Percentiles rank a stretch among this genome's conserved stretches.
Conservation (phyloP, 2,113 vertebrate species). For the Sula dactylatra region DNA sequence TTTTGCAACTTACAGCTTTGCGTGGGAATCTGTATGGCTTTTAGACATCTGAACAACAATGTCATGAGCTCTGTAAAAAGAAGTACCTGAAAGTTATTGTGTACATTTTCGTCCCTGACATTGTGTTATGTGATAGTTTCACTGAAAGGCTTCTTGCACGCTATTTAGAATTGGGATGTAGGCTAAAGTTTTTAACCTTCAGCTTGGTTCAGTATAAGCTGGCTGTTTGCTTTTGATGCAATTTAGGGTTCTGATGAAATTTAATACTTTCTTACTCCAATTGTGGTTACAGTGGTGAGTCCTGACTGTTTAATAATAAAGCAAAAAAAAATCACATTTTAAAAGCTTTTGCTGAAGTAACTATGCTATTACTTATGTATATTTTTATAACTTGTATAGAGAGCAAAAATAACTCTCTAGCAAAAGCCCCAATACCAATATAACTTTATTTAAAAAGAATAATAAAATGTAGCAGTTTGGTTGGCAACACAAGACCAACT, state of each 20-base stretch:
- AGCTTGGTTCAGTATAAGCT: not conserved
- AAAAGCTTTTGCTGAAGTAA: not conserved
- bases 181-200: not conserved
- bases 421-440: not conserved
- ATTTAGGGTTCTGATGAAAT: not conserved
- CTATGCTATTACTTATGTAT: not conserved
- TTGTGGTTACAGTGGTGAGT: not conserved
- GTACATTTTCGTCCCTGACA: not conserved
- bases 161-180: not conserved
- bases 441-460: not conserved
- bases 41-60: not conserved
- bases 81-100: too few species aligned
- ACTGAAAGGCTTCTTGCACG: not conserved
- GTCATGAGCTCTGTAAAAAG: not conserved
- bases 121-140: accelerated
- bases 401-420: not conserved
- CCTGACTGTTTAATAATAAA: not conserved
- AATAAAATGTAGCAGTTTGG: not conserved
- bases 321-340: not conserved
- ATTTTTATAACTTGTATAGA: not conserved
- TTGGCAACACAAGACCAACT: not conserved
- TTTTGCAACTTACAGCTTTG: not conserved
- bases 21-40: not conserved
- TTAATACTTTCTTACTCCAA: not conserved
- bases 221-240: not conserved